phyloP scores from a whole-genome alignment of 2,797 vertebrate genomes.

The Iguana delicatissima region DNA sequence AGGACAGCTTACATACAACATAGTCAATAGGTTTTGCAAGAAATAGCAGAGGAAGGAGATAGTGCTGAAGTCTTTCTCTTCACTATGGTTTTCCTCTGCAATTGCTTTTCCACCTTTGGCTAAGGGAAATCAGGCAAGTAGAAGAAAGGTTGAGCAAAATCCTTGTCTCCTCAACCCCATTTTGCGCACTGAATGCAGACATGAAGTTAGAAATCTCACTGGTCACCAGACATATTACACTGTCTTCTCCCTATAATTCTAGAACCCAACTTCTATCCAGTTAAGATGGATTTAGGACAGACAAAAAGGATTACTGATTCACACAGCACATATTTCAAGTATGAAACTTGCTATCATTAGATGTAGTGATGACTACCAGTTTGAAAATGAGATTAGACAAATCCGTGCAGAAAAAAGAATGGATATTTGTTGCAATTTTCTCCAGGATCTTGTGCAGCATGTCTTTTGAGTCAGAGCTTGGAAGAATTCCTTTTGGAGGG shows the following conservation, averaged over 20 bases:
- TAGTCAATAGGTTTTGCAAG: too few relatives aligned
- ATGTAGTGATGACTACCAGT: not conserved
- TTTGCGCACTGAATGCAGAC: too few relatives aligned
- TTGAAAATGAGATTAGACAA: too few relatives aligned
- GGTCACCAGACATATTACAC: not conserved
- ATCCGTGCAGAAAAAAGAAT: too few relatives aligned
- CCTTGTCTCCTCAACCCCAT: too few relatives aligned
- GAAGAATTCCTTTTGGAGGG: too few relatives aligned
- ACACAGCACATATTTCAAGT: not conserved
- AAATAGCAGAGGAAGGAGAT: not conserved
- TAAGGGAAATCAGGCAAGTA: not conserved
- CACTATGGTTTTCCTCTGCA: not conserved
- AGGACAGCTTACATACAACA: too few relatives aligned
- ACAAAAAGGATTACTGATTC: not conserved
- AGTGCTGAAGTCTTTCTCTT: not conserved
- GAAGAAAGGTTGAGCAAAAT: not conserved
- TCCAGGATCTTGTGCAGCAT: not conserved
- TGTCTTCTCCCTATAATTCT: not conserved
- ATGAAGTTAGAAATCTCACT: too few relatives aligned
- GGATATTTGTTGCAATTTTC: not conserved
- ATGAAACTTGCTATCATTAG: not conserved
- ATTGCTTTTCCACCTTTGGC: not conserved
- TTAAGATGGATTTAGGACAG: not conserved
- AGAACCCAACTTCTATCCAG: not conserved
- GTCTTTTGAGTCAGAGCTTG: not conserved